A percentile compares a stretch with the other conserved stretches of the same genome.
Conservation (phyloP, 35 echinoderm and acorn worm species). For the Strongylocentrotus purpuratus region DNA sequence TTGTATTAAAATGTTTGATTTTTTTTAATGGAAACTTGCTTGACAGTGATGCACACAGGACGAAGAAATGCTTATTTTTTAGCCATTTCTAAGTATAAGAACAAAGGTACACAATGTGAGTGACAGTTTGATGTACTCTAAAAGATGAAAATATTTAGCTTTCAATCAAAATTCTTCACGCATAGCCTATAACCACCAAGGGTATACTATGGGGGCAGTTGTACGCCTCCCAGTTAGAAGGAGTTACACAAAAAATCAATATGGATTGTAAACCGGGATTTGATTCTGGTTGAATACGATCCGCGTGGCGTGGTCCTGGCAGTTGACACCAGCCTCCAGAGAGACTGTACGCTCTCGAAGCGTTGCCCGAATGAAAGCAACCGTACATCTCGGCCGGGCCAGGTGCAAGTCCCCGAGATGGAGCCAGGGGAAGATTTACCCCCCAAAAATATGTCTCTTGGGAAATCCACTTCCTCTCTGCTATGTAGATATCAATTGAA, state of each 20-base stretch:
- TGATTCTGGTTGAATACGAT: neutral
- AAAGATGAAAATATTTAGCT: neutral
- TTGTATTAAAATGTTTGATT: too few species aligned
- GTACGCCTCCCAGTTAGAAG: neutral
- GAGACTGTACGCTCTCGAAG: neutral
- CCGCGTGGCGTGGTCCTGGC: slow-evolving; percentile 3
- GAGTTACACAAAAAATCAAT: neutral
- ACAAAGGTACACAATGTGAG: neutral
- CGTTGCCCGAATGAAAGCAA: neutral
- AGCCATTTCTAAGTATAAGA: neutral
- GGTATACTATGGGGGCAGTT: neutral
- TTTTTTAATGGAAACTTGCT: too few species aligned
- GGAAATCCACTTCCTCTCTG: neutral
- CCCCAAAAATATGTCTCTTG: neutral
- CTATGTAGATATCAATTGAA: neutral
- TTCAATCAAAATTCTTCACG: neutral
- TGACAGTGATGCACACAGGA: too few species aligned
- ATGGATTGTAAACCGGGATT: neutral
- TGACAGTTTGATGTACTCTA: neutral
- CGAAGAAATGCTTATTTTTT: too few species aligned
- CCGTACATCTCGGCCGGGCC: neutral
- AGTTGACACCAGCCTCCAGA: neutral
- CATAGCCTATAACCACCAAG: neutral
- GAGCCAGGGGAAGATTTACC: neutral
- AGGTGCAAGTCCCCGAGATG: neutral